Percentiles rank a stretch among this genome's conserved stretches.
Evolutionary conservation across 2,797 vertebrate genomes (phyloP).

Genomic region (Margarornis squamiger): DNA sequence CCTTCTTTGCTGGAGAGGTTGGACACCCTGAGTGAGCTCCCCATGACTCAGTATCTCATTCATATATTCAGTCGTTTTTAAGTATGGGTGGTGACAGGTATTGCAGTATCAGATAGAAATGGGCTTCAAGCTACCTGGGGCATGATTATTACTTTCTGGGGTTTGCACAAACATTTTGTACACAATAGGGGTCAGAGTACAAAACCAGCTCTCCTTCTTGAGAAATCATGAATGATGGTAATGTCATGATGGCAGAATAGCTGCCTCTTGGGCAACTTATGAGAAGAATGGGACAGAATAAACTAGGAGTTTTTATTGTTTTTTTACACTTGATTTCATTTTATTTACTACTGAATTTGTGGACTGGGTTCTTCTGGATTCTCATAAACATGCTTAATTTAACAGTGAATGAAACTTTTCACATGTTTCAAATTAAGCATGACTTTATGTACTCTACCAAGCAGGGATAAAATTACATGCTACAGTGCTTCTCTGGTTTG

Average conservation of each 20-base stretch:
- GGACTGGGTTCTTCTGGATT: neutral
- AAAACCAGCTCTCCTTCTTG: neutral
- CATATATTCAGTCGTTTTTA: neutral
- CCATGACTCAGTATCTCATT: neutral
- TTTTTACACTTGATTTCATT: neutral
- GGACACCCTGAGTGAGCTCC: neutral
- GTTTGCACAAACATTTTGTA: neutral
- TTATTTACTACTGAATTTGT: neutral
- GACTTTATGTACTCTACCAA: neutral
- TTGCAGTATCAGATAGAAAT: neutral
- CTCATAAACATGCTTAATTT: neutral
- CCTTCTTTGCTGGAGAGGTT: neutral
- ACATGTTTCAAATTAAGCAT: neutral
- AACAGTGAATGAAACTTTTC: neutral
- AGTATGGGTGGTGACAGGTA: neutral
- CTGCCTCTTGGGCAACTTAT: neutral
- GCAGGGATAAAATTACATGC: constrained; percentile 8
- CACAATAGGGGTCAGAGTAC: too few species aligned
- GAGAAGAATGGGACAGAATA: neutral
- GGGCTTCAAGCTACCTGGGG: neutral
- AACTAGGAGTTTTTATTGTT: neutral
- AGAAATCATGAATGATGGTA: neutral
- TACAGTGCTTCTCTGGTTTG: neutral
- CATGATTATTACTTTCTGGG: neutral
- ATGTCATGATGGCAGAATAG: neutral